Evolutionary conservation across 2,888 invertebrate genomes (phyloP), one percentile per base, ranked within the genome.

Genomic region (Acleris laterana): DNA sequence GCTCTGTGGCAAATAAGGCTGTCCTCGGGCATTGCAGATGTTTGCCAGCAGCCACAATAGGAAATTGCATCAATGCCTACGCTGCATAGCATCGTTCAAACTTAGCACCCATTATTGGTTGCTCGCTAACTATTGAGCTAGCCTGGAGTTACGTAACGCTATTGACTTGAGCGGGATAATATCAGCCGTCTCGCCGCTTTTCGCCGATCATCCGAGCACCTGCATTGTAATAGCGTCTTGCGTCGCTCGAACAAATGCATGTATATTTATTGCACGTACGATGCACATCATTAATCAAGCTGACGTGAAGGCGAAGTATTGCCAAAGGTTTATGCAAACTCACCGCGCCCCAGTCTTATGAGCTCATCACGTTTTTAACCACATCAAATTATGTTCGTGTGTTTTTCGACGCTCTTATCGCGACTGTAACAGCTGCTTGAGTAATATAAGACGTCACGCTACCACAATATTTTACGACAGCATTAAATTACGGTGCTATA

Each of bases 341-440:
- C 53, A 46, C 28, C 75, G 74, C 75, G 70, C 70, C 68, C 77
- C 72, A 75, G 75, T 77, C 75, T 77, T 82, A 84, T 84, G 84
- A 83, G 83, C 84, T 84, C 87, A 86, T 88, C 87, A 84, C 84
- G 84, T 79, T 67, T 67, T 82, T 77, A 78, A 87, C 85, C 85
- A 80, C 84, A 86, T 84, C 81, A 75, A 85, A 84, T 87, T 80
- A 82, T 80, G 78, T 76, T 77, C 79, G 77, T 79, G 77, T 74
- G 68, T 38, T 50, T 55, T 20, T 55, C 55, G 56, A 28, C 42
- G 49, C 32, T 62, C 28, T 66, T 61, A 66, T 66, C 57, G 60
- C 50, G 38, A 71, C 70, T 70, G 72, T 79, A 78, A 77, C 84
- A 83, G 84, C 84, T 83, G 85, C 81, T 85, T 80, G 74, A 76